Percentiles rank a stretch among this genome's conserved stretches.
These are phyloP conservation scores for Megalurothrips usitatus DNA, from an alignment of 2,888 invertebrate species.

Conservation along the genomic window DNA sequence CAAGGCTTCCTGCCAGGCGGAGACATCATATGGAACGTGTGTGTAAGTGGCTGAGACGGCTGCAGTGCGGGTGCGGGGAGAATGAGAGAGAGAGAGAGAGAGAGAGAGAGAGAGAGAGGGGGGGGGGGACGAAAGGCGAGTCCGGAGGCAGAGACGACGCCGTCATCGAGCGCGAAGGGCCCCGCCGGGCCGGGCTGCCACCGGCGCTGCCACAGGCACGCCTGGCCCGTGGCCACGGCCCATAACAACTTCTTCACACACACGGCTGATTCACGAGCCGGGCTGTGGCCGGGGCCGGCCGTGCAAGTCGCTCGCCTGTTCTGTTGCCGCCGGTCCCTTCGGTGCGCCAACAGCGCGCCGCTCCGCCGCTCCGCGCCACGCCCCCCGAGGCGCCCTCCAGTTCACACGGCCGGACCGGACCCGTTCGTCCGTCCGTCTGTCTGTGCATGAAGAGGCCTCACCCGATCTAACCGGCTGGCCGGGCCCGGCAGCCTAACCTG, in stretches of 20 bases:
- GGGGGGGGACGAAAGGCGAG: background rate
- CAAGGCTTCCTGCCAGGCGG: too few species aligned
- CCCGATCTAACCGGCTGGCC: too few species aligned
- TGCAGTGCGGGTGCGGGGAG: too few species aligned
- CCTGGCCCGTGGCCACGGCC: background rate
- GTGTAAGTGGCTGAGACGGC: too few species aligned
- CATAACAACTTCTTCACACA: conserved; percentile 22
- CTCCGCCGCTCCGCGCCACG: conserved; percentile 8
- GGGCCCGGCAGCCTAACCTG: too few species aligned
- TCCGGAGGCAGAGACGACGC: background rate
- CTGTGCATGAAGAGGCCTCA: too few species aligned
- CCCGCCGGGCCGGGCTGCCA: background rate
- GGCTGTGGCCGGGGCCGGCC: background rate
- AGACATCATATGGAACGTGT: too few species aligned
- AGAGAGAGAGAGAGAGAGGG: too few species aligned
- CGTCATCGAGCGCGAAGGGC: background rate
- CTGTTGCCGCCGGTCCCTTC: background rate
- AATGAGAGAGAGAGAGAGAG: too few species aligned
- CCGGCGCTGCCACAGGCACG: background rate
- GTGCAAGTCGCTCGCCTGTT: background rate
- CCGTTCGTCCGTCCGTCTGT: too few species aligned
- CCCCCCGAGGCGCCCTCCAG: background rate
- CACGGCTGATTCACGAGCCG: background rate
- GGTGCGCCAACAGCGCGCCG: background rate
- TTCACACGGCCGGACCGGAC: background rate